Base-by-base conservation (phyloP, 2,888 invertebrate genomes). In the Syritta pipiens region DNA sequence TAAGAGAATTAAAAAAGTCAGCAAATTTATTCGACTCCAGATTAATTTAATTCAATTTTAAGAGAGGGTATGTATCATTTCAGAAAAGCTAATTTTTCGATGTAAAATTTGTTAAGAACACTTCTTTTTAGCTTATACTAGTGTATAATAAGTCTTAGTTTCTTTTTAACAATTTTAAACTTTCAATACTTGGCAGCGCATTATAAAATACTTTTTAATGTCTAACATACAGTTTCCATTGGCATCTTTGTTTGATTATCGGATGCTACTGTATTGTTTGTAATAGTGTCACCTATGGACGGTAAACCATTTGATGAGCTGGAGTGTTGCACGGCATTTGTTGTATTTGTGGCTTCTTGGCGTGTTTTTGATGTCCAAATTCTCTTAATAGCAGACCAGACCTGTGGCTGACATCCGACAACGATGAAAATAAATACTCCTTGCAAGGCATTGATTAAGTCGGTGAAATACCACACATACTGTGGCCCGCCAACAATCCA, bases 371-470 rank as follows among this genome's bases (percentile, higher is more conserved):
- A 91, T 84, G 92, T 93, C 90, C 92, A 92, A 82, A 93, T 89
- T 67, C 93, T 89, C 85, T 93, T 93, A 26, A 93, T 89, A 37
- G 93, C 93, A 22, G 92, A 90, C 90, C 93, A 91, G 84, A 93
- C 93, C 90, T 96, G 96, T 68, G 95, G 96, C 90, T 96, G 96
- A 88, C 95, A 95, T 53, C 95, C 96, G 83, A 96, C 95, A 82
- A 96, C 96, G 85, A 95, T 92, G 89, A 96, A 96, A 85, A 96
- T 96, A 88, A 96, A 93, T 60, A 96, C 94, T 82, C 96, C 96
- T 89, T 96, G 96, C 83, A 95, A 90, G 82, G 95, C 94, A 90
- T 96, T 96, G 85, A 96, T 92, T 85, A 96, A 88, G 89, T 96
- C 96, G 57, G 95, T 94, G 82, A 94, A 90, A 89, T 95, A 94